These are phyloP conservation scores for Neolamprologus variostigma DNA, from an alignment of 2,113 vertebrate species.

Conservation along the genomic window DNA sequence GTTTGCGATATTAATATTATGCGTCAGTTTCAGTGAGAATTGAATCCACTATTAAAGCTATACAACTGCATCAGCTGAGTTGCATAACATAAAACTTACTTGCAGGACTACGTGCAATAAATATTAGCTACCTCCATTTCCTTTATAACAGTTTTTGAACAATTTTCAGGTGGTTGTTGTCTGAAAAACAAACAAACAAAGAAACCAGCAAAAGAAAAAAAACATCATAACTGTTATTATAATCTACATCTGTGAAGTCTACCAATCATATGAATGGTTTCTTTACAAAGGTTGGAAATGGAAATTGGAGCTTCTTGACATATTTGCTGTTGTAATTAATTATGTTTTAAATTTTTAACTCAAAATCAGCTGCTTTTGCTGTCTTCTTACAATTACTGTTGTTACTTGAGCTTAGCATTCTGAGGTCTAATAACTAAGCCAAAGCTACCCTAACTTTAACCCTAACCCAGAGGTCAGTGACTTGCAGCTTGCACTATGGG, in stretches of 20 bases:
- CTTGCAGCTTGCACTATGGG: not conserved
- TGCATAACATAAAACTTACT: not conserved
- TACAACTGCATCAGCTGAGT: not conserved
- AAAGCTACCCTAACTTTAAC: not conserved
- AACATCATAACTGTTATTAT: not conserved
- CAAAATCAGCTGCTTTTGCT: not conserved
- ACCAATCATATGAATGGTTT: not conserved
- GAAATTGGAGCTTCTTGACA: not conserved
- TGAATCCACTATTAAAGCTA: not conserved
- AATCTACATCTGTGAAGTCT: not conserved
- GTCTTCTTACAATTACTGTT: not conserved
- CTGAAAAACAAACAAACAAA: not conserved
- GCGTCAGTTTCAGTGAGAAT: not conserved
- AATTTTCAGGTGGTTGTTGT: not conserved
- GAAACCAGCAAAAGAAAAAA: not conserved
- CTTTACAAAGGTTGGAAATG: not conserved
- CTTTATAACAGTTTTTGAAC: not conserved
- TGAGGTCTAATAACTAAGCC: not conserved
- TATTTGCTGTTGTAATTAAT: not conserved
- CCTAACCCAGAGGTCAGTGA: not conserved
- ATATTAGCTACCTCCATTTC: not conserved
- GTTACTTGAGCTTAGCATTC: not conserved
- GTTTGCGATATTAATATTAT: not conserved
- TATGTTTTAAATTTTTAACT: not conserved
- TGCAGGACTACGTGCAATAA: not conserved